Evolutionary conservation across 1,140 invertebrate genomes (phyloP).

Genomic region (Drosophila quadrilineata): DNA sequence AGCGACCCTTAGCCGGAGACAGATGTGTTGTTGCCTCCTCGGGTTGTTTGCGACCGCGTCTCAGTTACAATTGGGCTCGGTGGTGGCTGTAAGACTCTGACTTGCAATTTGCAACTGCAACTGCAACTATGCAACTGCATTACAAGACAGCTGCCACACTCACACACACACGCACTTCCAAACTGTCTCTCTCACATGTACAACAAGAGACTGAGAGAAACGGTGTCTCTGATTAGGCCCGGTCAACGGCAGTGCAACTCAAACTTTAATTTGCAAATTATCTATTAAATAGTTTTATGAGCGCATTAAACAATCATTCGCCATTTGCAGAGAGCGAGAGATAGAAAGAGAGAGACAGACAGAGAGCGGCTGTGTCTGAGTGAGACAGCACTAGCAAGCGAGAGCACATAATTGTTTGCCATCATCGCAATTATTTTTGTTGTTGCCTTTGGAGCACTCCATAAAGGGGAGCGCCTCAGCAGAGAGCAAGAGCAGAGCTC

Average conservation of each 20-base stretch:
- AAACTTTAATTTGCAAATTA: conserved; percentile 14
- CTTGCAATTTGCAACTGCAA: conserved; percentile 51
- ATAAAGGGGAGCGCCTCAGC: conserved; percentile 1
- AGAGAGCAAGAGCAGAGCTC: too few relatives aligned
- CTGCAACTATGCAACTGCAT: conserved; percentile 21
- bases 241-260: not conserved
- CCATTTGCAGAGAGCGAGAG: conserved; percentile 10
- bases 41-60: conserved; percentile 30
- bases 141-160: conserved; percentile 15
- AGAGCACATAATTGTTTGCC: not conserved
- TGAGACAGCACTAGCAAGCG: not conserved
- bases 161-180: not conserved
- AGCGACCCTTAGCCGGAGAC: conserved; percentile 6
- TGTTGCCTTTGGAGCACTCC: conserved; percentile 1
- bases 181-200: not conserved
- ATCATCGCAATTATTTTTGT: not conserved
- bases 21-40: conserved; percentile 27
- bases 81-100: conserved; percentile 31
- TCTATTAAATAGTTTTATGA: conserved; percentile 26
- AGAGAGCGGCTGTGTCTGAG: not conserved
- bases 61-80: conserved; percentile 8
- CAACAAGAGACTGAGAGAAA: too few relatives aligned
- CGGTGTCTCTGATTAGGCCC: not conserved
- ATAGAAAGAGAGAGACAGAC: not conserved
- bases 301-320: conserved; percentile 35